These are phyloP conservation scores for Abramis brama DNA, from an alignment of 2,113 vertebrate genomes.

Conservation along the genomic window DNA sequence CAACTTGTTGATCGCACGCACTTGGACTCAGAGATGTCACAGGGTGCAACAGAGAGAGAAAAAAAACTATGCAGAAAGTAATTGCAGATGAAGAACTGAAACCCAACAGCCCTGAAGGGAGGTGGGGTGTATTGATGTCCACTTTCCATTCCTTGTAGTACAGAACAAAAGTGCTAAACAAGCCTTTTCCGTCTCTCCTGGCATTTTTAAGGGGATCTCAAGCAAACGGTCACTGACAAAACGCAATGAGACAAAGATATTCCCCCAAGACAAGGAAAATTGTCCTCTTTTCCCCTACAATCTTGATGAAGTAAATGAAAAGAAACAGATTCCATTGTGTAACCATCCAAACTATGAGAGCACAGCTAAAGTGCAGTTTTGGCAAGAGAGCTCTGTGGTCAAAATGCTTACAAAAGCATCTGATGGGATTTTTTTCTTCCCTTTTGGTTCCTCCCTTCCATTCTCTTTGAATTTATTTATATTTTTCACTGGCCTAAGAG, in stretches of 20 bases:
- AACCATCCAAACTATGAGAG: conserved; percentile 69
- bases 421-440: conserved; percentile 53
- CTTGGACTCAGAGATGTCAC: not conserved
- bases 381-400: conserved; percentile 70
- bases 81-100: conserved; percentile 35
- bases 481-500: conserved; percentile 34
- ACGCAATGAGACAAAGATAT: conserved; percentile 54
- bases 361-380: conserved; percentile 72
- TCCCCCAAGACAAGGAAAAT: conserved; percentile 38
- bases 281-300: conserved; percentile 37
- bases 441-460: conserved; percentile 27
- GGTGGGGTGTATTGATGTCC: not conserved
- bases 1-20: conserved; percentile 36
- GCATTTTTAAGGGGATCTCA: conserved; percentile 11
- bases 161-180: conserved; percentile 26
- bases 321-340: conserved; percentile 70
- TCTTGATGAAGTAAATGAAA: conserved; percentile 64
- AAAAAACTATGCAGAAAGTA: conserved; percentile 20
- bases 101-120: conserved; percentile 15
- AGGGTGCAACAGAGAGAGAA: conserved; percentile 9
- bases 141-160: conserved; percentile 9
- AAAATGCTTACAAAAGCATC: conserved; percentile 48
- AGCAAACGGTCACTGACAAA: conserved; percentile 51
- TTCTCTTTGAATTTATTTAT: conserved; percentile 45
- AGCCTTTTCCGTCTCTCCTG: not conserved